These are phyloP conservation scores for Cryptoprocta ferox DNA, from an alignment of 2,797 vertebrate genomes.

Conservation along the genomic window DNA sequence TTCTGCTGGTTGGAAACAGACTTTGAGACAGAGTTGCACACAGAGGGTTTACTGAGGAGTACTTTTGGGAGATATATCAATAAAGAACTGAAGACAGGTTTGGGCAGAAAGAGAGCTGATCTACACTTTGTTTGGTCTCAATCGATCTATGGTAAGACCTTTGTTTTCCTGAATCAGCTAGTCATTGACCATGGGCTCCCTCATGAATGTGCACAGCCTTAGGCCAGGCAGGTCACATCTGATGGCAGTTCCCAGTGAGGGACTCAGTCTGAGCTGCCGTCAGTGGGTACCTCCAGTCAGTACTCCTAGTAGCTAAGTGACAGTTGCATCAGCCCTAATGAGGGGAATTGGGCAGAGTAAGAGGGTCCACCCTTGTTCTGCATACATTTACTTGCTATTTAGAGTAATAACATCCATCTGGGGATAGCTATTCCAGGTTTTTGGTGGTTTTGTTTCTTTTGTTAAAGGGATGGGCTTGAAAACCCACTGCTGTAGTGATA, in stretches of 20 bases:
- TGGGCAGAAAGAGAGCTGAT: neutral
- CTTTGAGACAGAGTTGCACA: neutral
- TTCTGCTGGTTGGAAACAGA: neutral
- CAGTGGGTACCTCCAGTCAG: neutral
- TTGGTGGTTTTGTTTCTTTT: neutral
- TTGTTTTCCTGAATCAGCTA: neutral
- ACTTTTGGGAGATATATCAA: neutral
- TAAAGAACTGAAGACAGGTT: neutral
- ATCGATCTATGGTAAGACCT: neutral
- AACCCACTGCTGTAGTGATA: neutral
- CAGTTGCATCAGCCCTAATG: neutral
- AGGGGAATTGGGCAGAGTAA: neutral
- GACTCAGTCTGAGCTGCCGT: neutral
- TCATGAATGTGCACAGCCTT: neutral
- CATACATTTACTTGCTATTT: neutral
- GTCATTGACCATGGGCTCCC: neutral
- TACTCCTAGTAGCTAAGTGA: neutral
- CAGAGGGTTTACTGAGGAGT: neutral
- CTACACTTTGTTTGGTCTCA: too few species aligned
- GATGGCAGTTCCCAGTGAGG: neutral
- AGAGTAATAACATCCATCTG: neutral
- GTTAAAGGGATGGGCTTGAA: neutral
- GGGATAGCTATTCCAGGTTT: neutral
- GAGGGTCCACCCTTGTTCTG: neutral
- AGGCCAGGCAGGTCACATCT: too few species aligned